phyloP scores from a whole-genome alignment of 1,140 invertebrate genomes.

The Saccostrea cuccullata region DNA sequence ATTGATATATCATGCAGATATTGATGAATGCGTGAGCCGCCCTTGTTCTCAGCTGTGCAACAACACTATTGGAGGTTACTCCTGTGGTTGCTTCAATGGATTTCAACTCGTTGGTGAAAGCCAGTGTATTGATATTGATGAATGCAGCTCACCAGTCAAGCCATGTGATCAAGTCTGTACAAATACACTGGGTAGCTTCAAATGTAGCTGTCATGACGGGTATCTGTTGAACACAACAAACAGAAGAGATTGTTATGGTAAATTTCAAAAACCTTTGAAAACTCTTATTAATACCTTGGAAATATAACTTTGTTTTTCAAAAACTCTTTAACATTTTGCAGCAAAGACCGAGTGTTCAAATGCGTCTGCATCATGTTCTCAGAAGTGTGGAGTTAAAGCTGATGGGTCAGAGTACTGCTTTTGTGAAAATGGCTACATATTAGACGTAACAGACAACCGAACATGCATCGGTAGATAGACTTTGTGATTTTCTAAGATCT shows the following conservation, averaged over 20 bases:
- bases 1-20: conserved; percentile 39
- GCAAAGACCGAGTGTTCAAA: conserved; percentile 38
- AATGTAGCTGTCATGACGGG: conserved; percentile 42
- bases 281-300: too few species aligned
- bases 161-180: conserved; percentile 32
- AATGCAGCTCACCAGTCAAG: conserved; percentile 5
- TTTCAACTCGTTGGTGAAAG: conserved; percentile 10
- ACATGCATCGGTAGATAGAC: neutral
- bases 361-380: conserved; percentile 3
- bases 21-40: conserved; percentile 39
- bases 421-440: conserved; percentile 23
- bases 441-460: neutral
- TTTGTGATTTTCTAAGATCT: neutral
- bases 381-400: conserved; percentile 33
- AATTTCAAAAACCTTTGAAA: neutral
- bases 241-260: neutral
- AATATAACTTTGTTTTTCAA: too few species aligned
- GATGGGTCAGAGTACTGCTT: conserved; percentile 47
- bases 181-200: conserved; percentile 50
- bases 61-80: conserved; percentile 42
- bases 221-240: conserved; percentile 21
- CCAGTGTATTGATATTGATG: conserved; percentile 26
- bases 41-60: conserved; percentile 40
- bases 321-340: neutral
- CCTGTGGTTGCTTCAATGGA: conserved; percentile 31